A percentile compares a stretch with the other conserved stretches of the same genome.
Evolutionary conservation across 2,888 invertebrate species (phyloP).

Genomic region (Cecidostiba fungosa): DNA sequence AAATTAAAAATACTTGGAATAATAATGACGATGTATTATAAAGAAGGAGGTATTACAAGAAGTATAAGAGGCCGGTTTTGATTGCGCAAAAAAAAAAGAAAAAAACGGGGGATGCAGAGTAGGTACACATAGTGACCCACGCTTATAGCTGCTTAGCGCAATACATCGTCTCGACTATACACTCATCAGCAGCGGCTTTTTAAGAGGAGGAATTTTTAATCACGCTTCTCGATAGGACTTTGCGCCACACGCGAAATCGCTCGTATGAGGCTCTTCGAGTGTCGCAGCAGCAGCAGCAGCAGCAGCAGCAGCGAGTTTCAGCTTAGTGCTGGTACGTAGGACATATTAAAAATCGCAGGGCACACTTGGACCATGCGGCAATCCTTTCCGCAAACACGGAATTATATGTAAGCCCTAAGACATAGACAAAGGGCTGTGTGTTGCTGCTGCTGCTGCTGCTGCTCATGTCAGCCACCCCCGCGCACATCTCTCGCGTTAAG

Average conservation of each 20-base stretch:
- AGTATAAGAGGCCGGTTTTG: slow-evolving; percentile 54
- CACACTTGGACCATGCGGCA: slow-evolving; percentile 75
- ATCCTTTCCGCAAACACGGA: slow-evolving; percentile 84
- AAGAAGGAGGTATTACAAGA: neutral
- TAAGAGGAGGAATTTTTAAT: slow-evolving; percentile 79
- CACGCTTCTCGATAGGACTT: slow-evolving; percentile 69
- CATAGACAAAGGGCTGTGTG: slow-evolving; percentile 77
- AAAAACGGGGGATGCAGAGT: slow-evolving; percentile 26
- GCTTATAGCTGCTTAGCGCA: slow-evolving; percentile 9
- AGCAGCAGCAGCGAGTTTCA: slow-evolving; percentile 78
- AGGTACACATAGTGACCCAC: slow-evolving; percentile 41
- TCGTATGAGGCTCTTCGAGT: slow-evolving; percentile 68
- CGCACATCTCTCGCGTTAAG: slow-evolving; percentile 68
- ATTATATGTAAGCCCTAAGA: slow-evolving; percentile 85
- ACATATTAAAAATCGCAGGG: slow-evolving; percentile 79
- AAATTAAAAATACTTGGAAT: slow-evolving; percentile 55
- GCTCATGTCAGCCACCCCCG: slow-evolving; percentile 50
- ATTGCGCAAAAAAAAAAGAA: slow-evolving; percentile 55
- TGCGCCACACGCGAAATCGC: slow-evolving; percentile 9
- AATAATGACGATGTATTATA: neutral
- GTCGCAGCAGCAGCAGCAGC: slow-evolving; percentile 74
- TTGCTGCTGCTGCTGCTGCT: slow-evolving; percentile 46
- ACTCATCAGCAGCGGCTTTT: slow-evolving; percentile 69
- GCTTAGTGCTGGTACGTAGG: slow-evolving; percentile 68
- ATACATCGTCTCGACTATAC: neutral